These are phyloP conservation scores for Gouania willdenowi DNA, from an alignment of 2,797 vertebrate species.

Conservation along the genomic window DNA sequence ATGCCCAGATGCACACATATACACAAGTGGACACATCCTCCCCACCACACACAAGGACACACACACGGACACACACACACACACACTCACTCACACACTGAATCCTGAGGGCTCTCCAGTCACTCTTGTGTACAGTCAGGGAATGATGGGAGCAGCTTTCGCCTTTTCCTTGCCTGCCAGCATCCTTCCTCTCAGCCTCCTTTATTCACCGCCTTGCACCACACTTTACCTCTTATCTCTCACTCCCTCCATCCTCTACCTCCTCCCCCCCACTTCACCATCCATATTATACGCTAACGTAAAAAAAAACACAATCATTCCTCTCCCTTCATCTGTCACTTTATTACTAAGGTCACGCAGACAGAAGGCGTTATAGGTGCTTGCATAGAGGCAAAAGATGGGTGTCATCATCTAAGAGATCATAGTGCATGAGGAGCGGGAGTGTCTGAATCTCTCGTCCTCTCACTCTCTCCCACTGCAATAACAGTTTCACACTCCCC, in stretches of 20 bases:
- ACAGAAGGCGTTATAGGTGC: slow-evolving; percentile 17
- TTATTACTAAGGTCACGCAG: slow-evolving; percentile 44
- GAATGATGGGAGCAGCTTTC: slow-evolving; percentile 46
- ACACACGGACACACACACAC: slow-evolving; percentile 1
- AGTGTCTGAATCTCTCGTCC: slow-evolving; percentile 47
- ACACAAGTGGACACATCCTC: too few relatives aligned
- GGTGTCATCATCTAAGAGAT: slow-evolving; percentile 61
- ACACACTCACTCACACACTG: slow-evolving; percentile 7
- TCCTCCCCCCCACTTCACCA: background rate
- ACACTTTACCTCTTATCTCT: slow-evolving; percentile 27
- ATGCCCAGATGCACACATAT: slow-evolving; percentile 41
- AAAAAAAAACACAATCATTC: slow-evolving; percentile 43
- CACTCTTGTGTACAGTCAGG: slow-evolving; percentile 43
- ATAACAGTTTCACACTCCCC: slow-evolving; percentile 64
- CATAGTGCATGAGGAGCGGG: slow-evolving; percentile 54
- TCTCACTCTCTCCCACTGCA: slow-evolving; percentile 44
- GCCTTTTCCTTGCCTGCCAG: slow-evolving; percentile 36
- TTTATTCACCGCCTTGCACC: slow-evolving; percentile 22
- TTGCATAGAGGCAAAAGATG: slow-evolving; percentile 24
- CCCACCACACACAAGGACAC: slow-evolving; percentile 8
- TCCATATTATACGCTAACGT: slow-evolving; percentile 41
- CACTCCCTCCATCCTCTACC: background rate
- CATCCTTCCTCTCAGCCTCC: slow-evolving; percentile 30
- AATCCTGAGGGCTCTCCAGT: slow-evolving; percentile 41
- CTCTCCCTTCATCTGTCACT: slow-evolving; percentile 15